phyloP scores from a whole-genome alignment of 2,113 vertebrate species.

The Eira barbara region DNA sequence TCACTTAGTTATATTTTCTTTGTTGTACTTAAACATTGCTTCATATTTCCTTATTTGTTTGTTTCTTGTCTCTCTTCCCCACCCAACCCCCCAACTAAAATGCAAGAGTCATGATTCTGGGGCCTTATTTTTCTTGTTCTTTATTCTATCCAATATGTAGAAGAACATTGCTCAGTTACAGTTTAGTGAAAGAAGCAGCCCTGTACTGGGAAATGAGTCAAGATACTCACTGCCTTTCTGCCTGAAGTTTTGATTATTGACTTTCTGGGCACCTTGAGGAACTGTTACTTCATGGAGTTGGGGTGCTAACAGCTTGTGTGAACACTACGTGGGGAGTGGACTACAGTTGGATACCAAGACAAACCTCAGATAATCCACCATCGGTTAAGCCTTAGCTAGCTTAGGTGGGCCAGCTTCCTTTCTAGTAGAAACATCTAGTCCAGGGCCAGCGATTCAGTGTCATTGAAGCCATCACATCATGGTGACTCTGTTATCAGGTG shows the following conservation, averaged over 20 bases:
- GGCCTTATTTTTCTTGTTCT: neutral
- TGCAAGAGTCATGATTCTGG: neutral
- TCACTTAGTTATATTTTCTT: neutral
- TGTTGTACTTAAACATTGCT: neutral
- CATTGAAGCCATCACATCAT: neutral
- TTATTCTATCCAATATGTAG: neutral
- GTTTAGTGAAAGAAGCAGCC: neutral
- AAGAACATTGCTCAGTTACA: neutral
- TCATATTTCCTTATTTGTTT: neutral
- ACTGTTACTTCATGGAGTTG: neutral
- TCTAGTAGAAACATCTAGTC: neutral
- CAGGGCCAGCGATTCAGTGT: neutral
- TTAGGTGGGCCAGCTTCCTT: neutral
- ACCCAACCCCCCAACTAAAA: neutral
- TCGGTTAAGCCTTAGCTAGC: neutral
- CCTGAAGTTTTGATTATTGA: neutral
- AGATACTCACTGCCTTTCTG: neutral
- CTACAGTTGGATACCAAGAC: neutral
- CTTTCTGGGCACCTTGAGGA: neutral
- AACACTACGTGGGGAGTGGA: neutral
- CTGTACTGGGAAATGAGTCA: neutral
- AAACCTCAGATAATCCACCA: neutral
- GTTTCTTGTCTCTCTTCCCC: neutral
- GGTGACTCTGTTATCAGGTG: neutral
- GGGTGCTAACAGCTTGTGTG: neutral